phyloP scores from a whole-genome alignment of 2,797 vertebrate species.

The Pelochelys cantorii region DNA sequence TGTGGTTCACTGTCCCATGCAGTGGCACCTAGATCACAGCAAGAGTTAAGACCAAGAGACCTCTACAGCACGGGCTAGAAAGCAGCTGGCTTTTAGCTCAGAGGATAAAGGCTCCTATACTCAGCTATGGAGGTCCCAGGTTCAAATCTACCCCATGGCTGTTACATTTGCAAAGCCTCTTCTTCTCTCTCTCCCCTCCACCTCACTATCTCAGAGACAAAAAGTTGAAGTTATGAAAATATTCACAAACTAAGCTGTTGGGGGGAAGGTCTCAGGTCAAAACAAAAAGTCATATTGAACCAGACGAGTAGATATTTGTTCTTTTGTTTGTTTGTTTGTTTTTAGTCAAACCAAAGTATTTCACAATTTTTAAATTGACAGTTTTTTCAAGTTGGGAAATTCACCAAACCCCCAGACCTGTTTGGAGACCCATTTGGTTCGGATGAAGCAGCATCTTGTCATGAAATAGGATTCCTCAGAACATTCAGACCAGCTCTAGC shows the following conservation, averaged over 20 bases:
- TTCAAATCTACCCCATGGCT: no score
- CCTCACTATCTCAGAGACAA: not conserved
- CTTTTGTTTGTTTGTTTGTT: not conserved
- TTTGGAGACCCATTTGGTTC: not conserved
- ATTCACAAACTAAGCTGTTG: not conserved
- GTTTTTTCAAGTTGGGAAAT: not conserved
- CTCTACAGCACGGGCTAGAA: no score
- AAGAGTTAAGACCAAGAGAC: no score
- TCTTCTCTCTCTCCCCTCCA: not conserved
- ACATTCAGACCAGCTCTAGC: not conserved
- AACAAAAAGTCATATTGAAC: not conserved
- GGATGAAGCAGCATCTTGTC: not conserved
- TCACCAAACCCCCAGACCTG: not conserved
- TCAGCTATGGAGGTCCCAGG: no score
- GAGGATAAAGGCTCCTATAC: no score
- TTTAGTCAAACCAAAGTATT: not conserved
- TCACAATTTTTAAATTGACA: not conserved
- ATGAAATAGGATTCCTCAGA: not conserved
- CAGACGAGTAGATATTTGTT: not conserved
- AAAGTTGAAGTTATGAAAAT: not conserved
- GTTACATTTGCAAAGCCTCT: not conserved
- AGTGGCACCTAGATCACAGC: no score
- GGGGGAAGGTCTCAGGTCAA: not conserved
- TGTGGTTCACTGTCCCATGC: no score
- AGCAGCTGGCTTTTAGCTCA: no score